Conservation (phyloP, 2,113 vertebrate genomes). For the Oncorhynchus kisutch region DNA sequence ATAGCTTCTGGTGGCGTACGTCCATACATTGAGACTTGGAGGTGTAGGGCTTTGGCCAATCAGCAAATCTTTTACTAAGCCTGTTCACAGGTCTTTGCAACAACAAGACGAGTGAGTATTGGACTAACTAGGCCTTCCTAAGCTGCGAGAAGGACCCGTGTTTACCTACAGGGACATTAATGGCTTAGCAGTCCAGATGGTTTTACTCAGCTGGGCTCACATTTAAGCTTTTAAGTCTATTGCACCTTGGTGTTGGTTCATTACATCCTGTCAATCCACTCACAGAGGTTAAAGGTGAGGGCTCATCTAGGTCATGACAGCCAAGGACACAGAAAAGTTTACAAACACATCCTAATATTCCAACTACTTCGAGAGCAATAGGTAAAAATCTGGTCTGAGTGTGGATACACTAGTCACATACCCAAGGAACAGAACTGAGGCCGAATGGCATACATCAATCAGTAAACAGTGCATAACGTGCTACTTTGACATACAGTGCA, state of each 20-base stretch:
- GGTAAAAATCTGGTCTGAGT: too few relatives aligned
- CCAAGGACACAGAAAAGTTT: neutral
- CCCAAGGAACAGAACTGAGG: too few relatives aligned
- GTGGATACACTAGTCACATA: neutral
- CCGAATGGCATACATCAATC: too few relatives aligned
- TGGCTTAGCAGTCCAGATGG: neutral
- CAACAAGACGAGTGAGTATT: neutral
- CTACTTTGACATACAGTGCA: too few relatives aligned
- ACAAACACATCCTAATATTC: neutral
- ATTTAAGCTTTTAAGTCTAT: neutral
- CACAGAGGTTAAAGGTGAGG: neutral
- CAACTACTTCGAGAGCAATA: too few relatives aligned
- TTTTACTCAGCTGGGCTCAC: neutral
- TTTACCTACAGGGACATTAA: neutral
- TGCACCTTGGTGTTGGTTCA: neutral
- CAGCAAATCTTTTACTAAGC: neutral
- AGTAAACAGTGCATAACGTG: too few relatives aligned
- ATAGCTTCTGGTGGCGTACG: neutral
- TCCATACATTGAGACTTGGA: too few relatives aligned
- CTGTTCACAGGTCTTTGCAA: neutral
- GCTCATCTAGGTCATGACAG: neutral
- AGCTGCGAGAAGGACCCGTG: neutral
- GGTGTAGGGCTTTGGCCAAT: neutral
- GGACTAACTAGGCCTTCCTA: neutral
- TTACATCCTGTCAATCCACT: neutral